Base-by-base conservation (phyloP, 1,140 invertebrate species). In the Dysdera silvatica region DNA sequence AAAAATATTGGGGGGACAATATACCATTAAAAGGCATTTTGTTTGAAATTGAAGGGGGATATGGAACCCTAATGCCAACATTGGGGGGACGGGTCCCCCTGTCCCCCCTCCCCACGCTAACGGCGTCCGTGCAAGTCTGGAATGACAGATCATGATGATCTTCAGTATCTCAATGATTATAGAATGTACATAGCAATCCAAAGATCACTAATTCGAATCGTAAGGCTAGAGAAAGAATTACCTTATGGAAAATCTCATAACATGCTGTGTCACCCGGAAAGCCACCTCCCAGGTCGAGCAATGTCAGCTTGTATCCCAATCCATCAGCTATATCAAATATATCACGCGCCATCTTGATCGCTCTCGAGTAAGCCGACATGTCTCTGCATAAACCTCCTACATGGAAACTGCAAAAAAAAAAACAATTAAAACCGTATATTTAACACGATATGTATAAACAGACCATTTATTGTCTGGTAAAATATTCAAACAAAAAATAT, bases 271-370 rank as follows among this genome's bases (percentile, higher is more conserved):
- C 71, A 37, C 79, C 79, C 12, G 77, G 78, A 63, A 74, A 80
- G 12, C 79, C 79, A 23, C 79, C 79, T 26, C 79, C 79, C 64
- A 80, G 73, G 67, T 80, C 79, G 2, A 80, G 66, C n/a, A 80
- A 62, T 47, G 69, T 71, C 69, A 79, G 73, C 29, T 76, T 54
- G 58, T 76, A 78, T 24, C 77, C 78, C 16, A 69, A 26, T 7
- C 67, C 55, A n/a, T 69, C 32, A 10, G 69, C 78, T 8, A 71
- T 67, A 51, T 78, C 71, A 70, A 79, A 79, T 5, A 75, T 73
- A n/a, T 69, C 66, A 5, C 74, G 60, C 4, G 78, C 76, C 49
- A 73, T 70, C 26, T 69, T 59, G 24, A 80, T 76, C 12, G 79
- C 77, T 29, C 71, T 72, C 10, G 69, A 61, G 35, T 74, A 80